A percentile compares a stretch with the other conserved stretches of the same genome.
Conservation (phyloP, 2,113 vertebrate species). For the Paramormyrops kingsleyae region DNA sequence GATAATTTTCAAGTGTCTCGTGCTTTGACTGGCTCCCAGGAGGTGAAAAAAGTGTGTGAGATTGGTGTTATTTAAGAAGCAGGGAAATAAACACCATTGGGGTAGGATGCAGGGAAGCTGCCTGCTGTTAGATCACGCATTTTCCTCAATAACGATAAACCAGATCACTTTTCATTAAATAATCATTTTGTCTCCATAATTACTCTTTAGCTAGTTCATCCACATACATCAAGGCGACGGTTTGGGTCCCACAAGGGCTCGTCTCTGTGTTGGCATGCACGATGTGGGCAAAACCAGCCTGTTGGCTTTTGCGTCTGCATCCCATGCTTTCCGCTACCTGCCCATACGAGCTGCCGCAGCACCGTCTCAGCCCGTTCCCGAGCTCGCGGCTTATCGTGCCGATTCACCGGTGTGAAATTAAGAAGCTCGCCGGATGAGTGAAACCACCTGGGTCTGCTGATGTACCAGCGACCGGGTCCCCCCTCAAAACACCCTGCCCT, state of each 20-base stretch:
- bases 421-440: neutral
- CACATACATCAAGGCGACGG: neutral
- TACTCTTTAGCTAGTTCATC: neutral
- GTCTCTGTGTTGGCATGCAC: neutral
- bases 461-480: neutral
- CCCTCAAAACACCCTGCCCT: neutral
- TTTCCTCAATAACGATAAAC: conserved; percentile 3
- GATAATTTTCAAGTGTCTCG: conserved; percentile 7
- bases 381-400: neutral
- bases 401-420: neutral
- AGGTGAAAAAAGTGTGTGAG: conserved; percentile 19
- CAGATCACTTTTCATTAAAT: neutral
- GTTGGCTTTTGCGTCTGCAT: neutral
- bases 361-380: neutral
- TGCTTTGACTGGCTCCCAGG: neutral
- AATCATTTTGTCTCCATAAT: neutral
- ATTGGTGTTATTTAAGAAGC: conserved; percentile 16
- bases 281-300: neutral
- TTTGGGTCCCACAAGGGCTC: neutral
- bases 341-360: neutral
- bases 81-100: conserved; percentile 12
- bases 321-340: neutral
- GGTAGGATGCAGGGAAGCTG: conserved; percentile 11
- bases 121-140: neutral
- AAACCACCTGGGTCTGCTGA: neutral